Base-by-base conservation (phyloP, 2,113 vertebrate genomes). In the Callorhinus ursinus region DNA sequence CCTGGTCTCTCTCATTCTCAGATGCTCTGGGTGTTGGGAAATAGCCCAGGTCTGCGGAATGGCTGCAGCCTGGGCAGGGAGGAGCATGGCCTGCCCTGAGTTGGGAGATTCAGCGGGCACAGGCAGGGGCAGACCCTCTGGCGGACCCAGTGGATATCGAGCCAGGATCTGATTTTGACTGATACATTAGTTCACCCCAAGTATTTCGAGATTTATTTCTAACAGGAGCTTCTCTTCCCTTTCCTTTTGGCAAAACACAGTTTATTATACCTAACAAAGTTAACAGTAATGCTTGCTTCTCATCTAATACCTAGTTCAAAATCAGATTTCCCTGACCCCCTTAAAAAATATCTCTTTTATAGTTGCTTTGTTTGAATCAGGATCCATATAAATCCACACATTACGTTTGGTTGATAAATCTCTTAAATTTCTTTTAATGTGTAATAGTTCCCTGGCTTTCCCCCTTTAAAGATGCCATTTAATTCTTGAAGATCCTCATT, bases 121-220 rank as follows among this genome's bases (percentile, higher is more conserved):
- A 21, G 7, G 59, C n/a, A 51, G 61, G 81, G 7, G 4, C 14
- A 51, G 67, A 16, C 53, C 55, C 36, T 59, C 80, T 55, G 65
- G 53, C 18, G 57, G 28, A 65, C 31, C 15, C 18, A 13, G 33
- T 28, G 26, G 49, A n/a, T 12, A 42, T 13, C 15, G 57, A 65
- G 24, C 57, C n/a, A 51, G 80, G 63, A 65, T 36, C 46, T 59
- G n/a, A 59, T 55, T 26, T 46, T 55, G n/a, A 36, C 18, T 18
- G 36, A 88, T 42, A 49, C 1, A 6, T 33, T 33, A 42, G 36
- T 72, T 85, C 36, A 53, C 39, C 39, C 36, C 28, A n/a, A 71
- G 67, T 63, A 42, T 88, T 46, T 72, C 31, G 65, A 65, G 46
- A 42, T 94, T 97, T 93, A 84, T 88, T 92, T 95, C 53, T 79